Evolutionary conservation across 2,113 vertebrate species (phyloP), one percentile per base, ranked within the genome.

Genomic region (Marmota flaviventris): DNA sequence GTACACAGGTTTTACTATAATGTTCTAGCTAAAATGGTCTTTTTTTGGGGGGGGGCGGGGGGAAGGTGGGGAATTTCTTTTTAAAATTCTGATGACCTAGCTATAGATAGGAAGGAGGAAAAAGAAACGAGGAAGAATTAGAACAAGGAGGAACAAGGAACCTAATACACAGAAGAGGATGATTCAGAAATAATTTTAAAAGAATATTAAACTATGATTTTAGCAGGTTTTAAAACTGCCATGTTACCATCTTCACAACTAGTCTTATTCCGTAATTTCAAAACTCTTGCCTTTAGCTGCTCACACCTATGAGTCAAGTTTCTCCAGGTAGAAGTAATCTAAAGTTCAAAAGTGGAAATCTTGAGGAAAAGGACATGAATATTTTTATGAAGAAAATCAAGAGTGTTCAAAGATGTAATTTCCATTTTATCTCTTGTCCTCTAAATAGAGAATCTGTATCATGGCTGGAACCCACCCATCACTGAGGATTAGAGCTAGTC

Each of bases 131-230:
- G 34, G 51, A 88, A 67, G 58, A 94, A 75, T 79, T 51, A 79
- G 34, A 85, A 89, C 79, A 88, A 73, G 76, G 84, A 89, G 45
- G 65, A 93, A 95, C 85, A 86, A 88, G 61, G 63, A 92, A 89
- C 72, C 79, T 85, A 72, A 85, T 20, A 95, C 51, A 87, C 29
- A 91, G 88, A 90, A 93, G 93, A 53, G 48, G 78, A 94, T 95
- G 89, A 95, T 72, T 96, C 61, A 70, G 73, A 96, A 85, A 91
- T 75, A 70, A 89, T 81, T 84, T 58, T 61, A 76, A 67, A 70
- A 56, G 69, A 85, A 95, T 56, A 87, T 63, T 72, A 85, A 95
- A 58, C 61, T 51, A 51, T n/a, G 56, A 86, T 58, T 65, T 86
- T 9, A 63, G 85, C 65, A 89, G 42, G 29, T 25, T 56, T 63